These are phyloP conservation scores for Glaucopsyche alexis DNA, from an alignment of 2,888 invertebrate species.

Conservation along the genomic window DNA sequence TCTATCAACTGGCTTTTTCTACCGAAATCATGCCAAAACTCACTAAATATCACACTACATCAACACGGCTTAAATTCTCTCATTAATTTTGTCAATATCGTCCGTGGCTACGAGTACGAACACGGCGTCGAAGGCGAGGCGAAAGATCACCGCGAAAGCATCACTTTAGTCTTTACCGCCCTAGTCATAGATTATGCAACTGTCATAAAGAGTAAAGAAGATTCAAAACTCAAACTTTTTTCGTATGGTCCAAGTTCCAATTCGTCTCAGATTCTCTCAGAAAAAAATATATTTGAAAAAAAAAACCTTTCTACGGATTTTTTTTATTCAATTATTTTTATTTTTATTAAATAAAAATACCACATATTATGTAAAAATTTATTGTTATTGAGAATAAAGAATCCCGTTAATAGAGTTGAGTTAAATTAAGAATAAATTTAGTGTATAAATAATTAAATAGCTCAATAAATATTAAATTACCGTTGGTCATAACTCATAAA, in stretches of 20 bases:
- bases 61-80: constrained; percentile 55
- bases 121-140: constrained; percentile 72
- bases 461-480: no score
- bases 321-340: no score
- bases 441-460: no score
- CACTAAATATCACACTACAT: constrained; percentile 48
- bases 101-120: constrained; percentile 73
- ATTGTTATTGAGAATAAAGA: no score
- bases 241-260: background rate
- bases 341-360: no score
- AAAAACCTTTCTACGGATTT: no score
- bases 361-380: no score
- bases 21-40: constrained; percentile 54
- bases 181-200: constrained; percentile 56
- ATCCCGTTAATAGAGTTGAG: no score
- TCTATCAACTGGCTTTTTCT: constrained; percentile 51
- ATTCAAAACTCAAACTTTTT: background rate
- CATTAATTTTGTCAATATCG: constrained; percentile 63
- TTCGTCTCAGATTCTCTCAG: no score
- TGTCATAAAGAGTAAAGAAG: background rate
- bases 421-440: no score
- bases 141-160: constrained; percentile 68
- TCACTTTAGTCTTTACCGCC: constrained; percentile 60
- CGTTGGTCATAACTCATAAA: no score
- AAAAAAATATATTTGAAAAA: no score